Evolutionary conservation across 1,140 invertebrate species (phyloP), one percentile per base, ranked within the genome.

Genomic region (Polyergus mexicanus): DNA sequence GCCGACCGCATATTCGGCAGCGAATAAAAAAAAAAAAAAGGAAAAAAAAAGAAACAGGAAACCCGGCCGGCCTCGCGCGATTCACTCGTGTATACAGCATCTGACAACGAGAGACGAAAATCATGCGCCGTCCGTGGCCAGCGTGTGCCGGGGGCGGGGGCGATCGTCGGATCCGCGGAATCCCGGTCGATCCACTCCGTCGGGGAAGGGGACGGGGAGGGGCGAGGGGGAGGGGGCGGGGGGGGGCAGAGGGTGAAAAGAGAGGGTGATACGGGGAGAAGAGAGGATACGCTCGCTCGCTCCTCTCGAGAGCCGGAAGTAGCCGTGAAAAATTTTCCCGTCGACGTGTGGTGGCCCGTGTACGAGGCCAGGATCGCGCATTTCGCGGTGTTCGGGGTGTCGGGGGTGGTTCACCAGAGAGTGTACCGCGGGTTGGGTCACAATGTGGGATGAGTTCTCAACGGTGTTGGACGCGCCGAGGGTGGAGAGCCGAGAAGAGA

Each of bases 321-420:
- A 92, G 89, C 89, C 90, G 92, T 90, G 92, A 93, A 93, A 92
- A 93, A 92, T 93, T 92, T 92, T 92, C 92, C 92, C 90, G 92
- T 92, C 92, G 92, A 92, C 91, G 90, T 93, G 89, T 89, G 89
- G 89, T 90, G 92, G 92, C 91, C 89, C 91, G 92, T 90, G 89
- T 90, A 90, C 89, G 89, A 90, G 88, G 77, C 89, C 88, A 90
- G 89, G 88, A 89, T 83, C 88, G 91, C 89, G 91, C 91, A 92
- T 93, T 94, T 94, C 92, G 93, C 91, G 94, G 94, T 94, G 93
- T 92, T 92, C 91, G 91, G 93, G 92, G 94, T 94, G 94, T 94
- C 90, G 92, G 94, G 94, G 94, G 91, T 93, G 94, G 94, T 94
- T 94, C 93, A 93, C 93, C 93, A 94, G 91, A 94, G 93, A 93